Conservation (phyloP, 2,113 vertebrate genomes). For the Nothoprocta perdicaria region DNA sequence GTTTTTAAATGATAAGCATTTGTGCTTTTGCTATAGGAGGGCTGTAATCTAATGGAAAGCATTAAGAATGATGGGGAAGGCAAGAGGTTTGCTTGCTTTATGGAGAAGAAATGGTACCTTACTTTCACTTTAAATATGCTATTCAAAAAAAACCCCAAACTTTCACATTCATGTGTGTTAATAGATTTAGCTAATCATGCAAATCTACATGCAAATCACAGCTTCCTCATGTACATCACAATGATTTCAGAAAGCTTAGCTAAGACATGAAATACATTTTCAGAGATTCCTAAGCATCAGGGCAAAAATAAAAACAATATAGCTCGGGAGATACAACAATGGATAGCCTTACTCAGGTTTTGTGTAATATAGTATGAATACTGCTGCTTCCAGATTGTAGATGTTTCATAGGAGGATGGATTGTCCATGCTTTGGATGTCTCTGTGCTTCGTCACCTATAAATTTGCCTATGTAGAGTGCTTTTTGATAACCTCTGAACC, state of each 20-base stretch:
- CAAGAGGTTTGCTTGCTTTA: background rate
- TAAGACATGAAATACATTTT: background rate
- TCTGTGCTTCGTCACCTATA: background rate
- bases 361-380: background rate
- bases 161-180: background rate
- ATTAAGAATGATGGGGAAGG: background rate
- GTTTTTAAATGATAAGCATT: background rate
- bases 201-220: background rate
- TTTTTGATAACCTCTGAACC: background rate
- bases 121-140: background rate
- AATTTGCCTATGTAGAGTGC: background rate
- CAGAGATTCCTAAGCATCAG: background rate
- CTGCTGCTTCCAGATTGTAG: background rate
- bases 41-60: background rate
- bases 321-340: background rate
- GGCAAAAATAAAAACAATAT: background rate
- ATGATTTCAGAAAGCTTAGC: background rate
- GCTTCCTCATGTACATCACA: background rate
- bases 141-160: background rate
- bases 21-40: background rate
- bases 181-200: background rate
- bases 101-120: background rate
- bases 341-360: background rate
- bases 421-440: background rate
- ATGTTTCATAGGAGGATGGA: background rate